Evolutionary conservation across 2,113 vertebrate species (phyloP), one percentile per base, ranked within the genome.

Genomic region (Sorex fumeus): DNA sequence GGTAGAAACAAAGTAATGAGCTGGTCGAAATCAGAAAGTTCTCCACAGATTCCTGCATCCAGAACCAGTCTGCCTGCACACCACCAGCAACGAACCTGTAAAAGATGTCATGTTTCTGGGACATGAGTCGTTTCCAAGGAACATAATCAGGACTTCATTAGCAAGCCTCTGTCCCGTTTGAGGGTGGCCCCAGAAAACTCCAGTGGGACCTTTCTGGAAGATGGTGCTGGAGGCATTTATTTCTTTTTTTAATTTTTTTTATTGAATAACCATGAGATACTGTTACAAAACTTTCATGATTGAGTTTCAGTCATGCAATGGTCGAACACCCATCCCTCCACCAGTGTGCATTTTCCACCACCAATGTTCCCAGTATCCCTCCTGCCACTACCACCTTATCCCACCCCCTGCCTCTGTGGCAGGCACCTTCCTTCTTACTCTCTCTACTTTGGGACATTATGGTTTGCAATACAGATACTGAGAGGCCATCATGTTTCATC

Each of bases 221-320:
- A 87, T n/a, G 36, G 67, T 53, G 57, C 78, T 72, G 60, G 69
- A 28, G 67, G 28, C 43, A 27, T 91, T 93, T 91, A 85, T 88
- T 94, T 94, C 95, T 91, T 89, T 75, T 69, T 84, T 50, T 47
- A 79, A 74, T 2, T 40, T 40, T 40, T 40, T 40, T 40, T 40
- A 40, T 40, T 7, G 40, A 40, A 40, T 40, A 3, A 40, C 7
- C 40, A 40, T 40, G 40, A 40, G 40, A 40, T 40, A 40, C 40
- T 4, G 40, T 40, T 40, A 40, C 40, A 40, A 40, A 40, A 7
- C 40, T 40, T 40, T 40, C 40, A 40, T 40, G 40, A 40, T 40
- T 40, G 40, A 40, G 40, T 40, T 40, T 7, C 40, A 40, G 40
- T 40, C 40, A 40, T 3, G 7, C 40, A 40, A 40, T 40, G 40